phyloP scores from a whole-genome alignment of 2,113 vertebrate species.

The Nothocercus nigrocapillus region DNA sequence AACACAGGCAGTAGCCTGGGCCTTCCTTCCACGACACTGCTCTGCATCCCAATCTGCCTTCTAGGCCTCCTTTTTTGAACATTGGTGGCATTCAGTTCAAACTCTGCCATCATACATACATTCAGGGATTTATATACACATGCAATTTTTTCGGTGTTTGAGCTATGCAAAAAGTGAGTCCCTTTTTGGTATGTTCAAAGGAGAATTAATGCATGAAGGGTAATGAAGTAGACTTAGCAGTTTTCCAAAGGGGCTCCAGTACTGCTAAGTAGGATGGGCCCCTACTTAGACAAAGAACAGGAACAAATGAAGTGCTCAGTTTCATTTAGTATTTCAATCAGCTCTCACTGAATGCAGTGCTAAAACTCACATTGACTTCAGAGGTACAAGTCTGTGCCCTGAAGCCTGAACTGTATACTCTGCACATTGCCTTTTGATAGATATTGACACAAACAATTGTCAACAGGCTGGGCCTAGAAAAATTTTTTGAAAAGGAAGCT shows the following conservation, averaged over 20 bases:
- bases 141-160: neutral
- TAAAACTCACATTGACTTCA: neutral
- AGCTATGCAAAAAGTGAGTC: rapidly evolving
- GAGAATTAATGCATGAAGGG: neutral
- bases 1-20: neutral
- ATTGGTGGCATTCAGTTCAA: neutral
- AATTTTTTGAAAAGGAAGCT: neutral
- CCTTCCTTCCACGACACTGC: neutral
- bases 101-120: neutral
- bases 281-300: neutral
- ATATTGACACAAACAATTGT: neutral
- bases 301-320: neutral
- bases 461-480: neutral
- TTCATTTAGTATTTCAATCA: constrained; percentile 6
- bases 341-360: neutral
- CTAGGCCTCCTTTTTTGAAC: neutral
- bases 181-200: neutral
- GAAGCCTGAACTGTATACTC: neutral
- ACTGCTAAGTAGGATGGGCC: neutral
- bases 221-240: constrained; percentile 1
- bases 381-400: neutral
- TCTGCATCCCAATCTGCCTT: neutral
- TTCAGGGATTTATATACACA: neutral
- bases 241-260: neutral
- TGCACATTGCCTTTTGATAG: neutral